Evolutionary conservation across 2,888 invertebrate genomes (phyloP), one percentile per base, ranked within the genome.

Genomic region (Aleiodes leptofemur): DNA sequence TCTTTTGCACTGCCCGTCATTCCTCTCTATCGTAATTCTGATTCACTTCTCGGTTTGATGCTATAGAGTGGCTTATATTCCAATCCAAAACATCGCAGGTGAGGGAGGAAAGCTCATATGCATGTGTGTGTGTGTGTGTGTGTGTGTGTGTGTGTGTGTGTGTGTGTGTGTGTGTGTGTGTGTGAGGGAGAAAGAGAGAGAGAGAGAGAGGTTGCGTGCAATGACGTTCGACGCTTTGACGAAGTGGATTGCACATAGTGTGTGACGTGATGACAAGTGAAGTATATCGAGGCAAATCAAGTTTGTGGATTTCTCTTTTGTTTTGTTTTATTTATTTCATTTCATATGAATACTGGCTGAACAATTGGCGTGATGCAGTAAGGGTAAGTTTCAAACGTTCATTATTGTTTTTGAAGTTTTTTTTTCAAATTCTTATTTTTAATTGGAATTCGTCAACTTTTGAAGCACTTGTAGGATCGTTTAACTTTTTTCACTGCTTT

Each of bases 181-280:
- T n/a, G n/a, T n/a, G n/a, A n/a, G n/a, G n/a, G n/a, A n/a, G n/a
- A n/a, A n/a, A n/a, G 66, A 50, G 64, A 71, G 66, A 13, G 53
- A 38, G 69, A 66, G 48, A n/a, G 38, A 57, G 82, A 83, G 83
- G 82, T 84, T 84, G 85, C 83, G 77, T 84, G 85, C 83, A 77
- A 82, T 86, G 87, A 87, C 85, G 82, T 85, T 84, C 81, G 38
- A 72, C 51, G 72, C 34, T 81, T 85, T 88, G 88, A 88, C 87
- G 80, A 83, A 87, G 88, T 88, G 87, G 83, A 81, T 79, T 83
- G 43, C 50, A 34, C 56, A 55, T 68, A 66, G 56, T 72, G 66
- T 38, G 55, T 48, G 71, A 71, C 16, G 64, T 48, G 55, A 51
- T 51, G 51, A 51, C 14, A 51, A 51, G 68, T 68, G 51, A 3